Percentiles rank a stretch among this genome's conserved stretches.
These are phyloP conservation scores for Amblyjoppa fuscipennis DNA, from an alignment of 2,888 invertebrate species.

Conservation along the genomic window DNA sequence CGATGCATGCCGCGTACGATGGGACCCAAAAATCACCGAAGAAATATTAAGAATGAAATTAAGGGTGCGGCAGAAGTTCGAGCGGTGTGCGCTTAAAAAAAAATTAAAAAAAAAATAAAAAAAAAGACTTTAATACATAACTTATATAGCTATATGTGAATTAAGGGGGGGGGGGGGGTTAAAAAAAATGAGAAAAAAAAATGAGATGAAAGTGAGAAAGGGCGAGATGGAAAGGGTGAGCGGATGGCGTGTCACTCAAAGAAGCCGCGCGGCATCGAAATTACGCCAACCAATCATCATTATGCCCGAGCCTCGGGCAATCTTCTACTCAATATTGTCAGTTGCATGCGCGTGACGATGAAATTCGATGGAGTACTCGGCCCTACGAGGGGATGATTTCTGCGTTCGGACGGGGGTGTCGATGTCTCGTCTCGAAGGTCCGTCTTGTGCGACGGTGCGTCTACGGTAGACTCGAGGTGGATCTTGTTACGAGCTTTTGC, in stretches of 20 bases:
- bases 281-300: constrained; percentile 83
- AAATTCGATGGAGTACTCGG: constrained; percentile 39
- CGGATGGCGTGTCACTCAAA: constrained; percentile 82
- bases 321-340: constrained; percentile 82
- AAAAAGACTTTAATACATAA: neutral
- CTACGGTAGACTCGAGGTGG: no score
- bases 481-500: no score
- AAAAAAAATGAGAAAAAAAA: constrained; percentile 44
- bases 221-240: constrained; percentile 57
- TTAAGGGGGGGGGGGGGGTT: neutral
- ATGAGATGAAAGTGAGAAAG: constrained; percentile 26
- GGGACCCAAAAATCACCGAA: constrained; percentile 43
- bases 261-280: constrained; percentile 80
- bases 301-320: constrained; percentile 78
- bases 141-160: constrained; percentile 4
- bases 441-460: no score
- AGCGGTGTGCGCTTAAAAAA: neutral
- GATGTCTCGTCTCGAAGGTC: no score
- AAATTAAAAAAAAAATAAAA: neutral
- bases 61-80: constrained; percentile 10
- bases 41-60: constrained; percentile 22
- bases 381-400: constrained; percentile 24
- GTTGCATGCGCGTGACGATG: constrained; percentile 65
- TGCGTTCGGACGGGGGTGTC: neutral
- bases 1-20: neutral